Conservation (phyloP, 2,113 vertebrate species). For the Nanorana parkeri region DNA sequence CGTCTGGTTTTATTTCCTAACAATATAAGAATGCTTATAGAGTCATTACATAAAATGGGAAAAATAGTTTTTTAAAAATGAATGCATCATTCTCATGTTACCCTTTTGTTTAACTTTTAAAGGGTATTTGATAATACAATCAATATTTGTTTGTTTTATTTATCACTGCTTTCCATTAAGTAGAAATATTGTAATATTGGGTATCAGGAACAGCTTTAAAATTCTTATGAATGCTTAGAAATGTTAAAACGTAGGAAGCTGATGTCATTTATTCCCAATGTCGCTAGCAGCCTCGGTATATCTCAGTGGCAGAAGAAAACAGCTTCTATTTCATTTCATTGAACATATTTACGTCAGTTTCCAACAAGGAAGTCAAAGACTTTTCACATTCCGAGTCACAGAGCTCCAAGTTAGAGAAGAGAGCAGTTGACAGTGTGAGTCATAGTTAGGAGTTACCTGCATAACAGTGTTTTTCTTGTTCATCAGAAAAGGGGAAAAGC, state of each 20-base stretch:
- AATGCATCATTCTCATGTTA: too few species aligned
- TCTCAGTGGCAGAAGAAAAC: constrained; percentile 40
- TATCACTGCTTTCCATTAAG: not conserved
- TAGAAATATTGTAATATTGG: not conserved
- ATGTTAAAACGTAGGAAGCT: constrained; percentile 18
- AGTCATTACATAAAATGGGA: too few species aligned
- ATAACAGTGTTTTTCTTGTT: constrained; percentile 55
- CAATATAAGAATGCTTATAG: too few species aligned
- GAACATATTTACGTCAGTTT: constrained; percentile 53
- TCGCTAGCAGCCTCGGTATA: constrained; percentile 8
- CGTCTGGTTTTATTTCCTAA: too few species aligned
- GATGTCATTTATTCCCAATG: constrained; percentile 33
- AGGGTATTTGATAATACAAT: too few species aligned
- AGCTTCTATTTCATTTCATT: constrained; percentile 36
- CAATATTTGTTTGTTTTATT: not conserved
- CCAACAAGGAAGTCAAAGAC: constrained; percentile 57
- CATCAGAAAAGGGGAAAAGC: constrained; percentile 18
- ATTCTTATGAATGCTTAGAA: not conserved
- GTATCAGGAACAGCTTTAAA: not conserved
- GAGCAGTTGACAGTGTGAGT: constrained; percentile 41
- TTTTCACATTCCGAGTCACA: constrained; percentile 46
- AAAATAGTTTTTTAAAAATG: too few species aligned
- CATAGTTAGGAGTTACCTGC: constrained; percentile 42
- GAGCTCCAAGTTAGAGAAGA: constrained; percentile 28
- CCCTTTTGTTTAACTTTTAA: too few species aligned